Evolutionary conservation across 1,140 invertebrate species (phyloP).

Genomic region (Hirudo medicinalis): DNA sequence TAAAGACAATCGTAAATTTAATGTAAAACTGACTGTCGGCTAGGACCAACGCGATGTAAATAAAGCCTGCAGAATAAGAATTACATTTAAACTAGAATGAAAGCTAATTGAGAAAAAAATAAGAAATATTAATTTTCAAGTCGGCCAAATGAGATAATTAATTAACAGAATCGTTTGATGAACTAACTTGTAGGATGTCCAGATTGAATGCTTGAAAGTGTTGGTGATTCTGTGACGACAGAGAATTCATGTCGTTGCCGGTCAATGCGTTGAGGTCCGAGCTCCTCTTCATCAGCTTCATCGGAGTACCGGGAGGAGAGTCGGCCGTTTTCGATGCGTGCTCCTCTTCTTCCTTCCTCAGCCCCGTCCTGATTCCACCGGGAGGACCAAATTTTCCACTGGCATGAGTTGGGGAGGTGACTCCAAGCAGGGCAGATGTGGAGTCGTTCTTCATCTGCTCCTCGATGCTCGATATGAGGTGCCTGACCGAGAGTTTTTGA

Average conservation of each 20-base stretch:
- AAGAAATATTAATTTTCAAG: neutral
- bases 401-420: neutral
- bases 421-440: slow-evolving; percentile 26
- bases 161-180: neutral
- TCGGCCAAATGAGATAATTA: neutral
- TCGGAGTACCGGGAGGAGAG: neutral
- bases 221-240: neutral
- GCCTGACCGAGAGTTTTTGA: slow-evolving; percentile 62
- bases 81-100: too few relatives aligned
- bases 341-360: neutral
- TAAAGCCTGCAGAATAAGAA: too few relatives aligned
- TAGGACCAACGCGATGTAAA: too few relatives aligned
- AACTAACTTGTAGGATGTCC: neutral
- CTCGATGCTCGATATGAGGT: slow-evolving; percentile 75
- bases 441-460: slow-evolving; percentile 50
- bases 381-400: neutral
- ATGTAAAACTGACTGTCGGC: too few relatives aligned
- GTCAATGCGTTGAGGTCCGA: neutral
- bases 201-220: slow-evolving; percentile 4
- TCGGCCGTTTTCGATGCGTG: neutral
- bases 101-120: neutral
- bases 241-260: neutral
- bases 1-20: neutral
- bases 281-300: slow-evolving; percentile 4
- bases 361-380: neutral